Percentiles rank a stretch among this genome's conserved stretches.
These are phyloP conservation scores for Nephrotoma appendiculata DNA, from an alignment of 2,888 invertebrate species.

Conservation along the genomic window DNA sequence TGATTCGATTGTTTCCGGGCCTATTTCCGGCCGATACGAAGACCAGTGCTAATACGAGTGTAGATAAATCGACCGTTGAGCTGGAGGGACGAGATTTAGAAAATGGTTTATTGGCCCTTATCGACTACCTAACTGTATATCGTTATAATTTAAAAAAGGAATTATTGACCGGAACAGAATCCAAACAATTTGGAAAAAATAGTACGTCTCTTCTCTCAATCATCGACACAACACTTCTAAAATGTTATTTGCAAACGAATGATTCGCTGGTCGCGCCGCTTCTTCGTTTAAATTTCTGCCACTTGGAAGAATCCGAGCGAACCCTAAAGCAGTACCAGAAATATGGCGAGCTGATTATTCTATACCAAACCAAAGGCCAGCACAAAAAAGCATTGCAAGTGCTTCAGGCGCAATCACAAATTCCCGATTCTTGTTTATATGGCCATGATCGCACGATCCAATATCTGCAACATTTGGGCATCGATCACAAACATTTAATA, in stretches of 20 bases:
- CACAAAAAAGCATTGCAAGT: slow-evolving; percentile 85
- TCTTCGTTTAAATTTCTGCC: slow-evolving; percentile 80
- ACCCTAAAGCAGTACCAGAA: slow-evolving; percentile 77
- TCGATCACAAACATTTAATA: slow-evolving; percentile 71
- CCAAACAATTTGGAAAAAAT: slow-evolving; percentile 17
- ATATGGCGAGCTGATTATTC: slow-evolving; percentile 82
- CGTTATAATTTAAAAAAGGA: slow-evolving; percentile 39
- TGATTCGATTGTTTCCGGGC: slow-evolving; percentile 88
- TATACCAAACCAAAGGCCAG: slow-evolving; percentile 88
- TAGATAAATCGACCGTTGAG: slow-evolving; percentile 17
- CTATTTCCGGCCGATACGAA: slow-evolving; percentile 36
- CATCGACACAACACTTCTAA: slow-evolving; percentile 91
- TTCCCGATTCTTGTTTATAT: slow-evolving; percentile 49
- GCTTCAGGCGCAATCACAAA: slow-evolving; percentile 59
- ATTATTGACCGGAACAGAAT: slow-evolving; percentile 25
- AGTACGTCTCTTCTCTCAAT: slow-evolving; percentile 64
- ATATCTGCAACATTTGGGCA: slow-evolving; percentile 80
- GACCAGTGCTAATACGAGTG: slow-evolving; percentile 25
- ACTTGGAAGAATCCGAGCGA: slow-evolving; percentile 84
- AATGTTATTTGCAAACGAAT: slow-evolving; percentile 95
- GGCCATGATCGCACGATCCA: slow-evolving; percentile 75
- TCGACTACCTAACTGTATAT: slow-evolving; percentile 76
- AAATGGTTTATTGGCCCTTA: slow-evolving; percentile 73
- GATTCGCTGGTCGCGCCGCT: slow-evolving; percentile 88
- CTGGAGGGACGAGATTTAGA: slow-evolving; percentile 75